A percentile compares a stretch with the other conserved stretches of the same genome.
These are phyloP conservation scores for Halcyon badia DNA, from an alignment of 2,797 vertebrate genomes.

Conservation along the genomic window DNA sequence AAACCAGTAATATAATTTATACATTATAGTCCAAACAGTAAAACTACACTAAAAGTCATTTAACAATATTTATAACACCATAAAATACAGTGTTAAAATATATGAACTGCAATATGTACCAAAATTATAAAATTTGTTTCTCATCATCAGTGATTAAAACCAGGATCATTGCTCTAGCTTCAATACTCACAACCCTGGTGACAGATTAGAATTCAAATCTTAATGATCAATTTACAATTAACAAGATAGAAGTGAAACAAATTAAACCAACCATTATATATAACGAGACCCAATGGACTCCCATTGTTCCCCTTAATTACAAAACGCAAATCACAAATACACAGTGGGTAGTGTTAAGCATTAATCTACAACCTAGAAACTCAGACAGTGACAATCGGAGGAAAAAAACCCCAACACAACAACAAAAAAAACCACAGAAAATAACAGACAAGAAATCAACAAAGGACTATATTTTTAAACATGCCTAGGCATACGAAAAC, in stretches of 20 bases:
- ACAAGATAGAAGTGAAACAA: conserved; percentile 89
- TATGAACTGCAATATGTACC: conserved; percentile 88
- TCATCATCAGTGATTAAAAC: conserved; percentile 88
- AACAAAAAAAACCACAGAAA: background rate
- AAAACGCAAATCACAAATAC: conserved; percentile 83
- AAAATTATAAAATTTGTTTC: conserved; percentile 88
- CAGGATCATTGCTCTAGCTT: conserved; percentile 84
- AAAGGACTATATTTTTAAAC: conserved; percentile 49
- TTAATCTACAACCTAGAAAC: conserved; percentile 79
- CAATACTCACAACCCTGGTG: conserved; percentile 85
- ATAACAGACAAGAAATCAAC: conserved; percentile 15
- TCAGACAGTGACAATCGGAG: conserved; percentile 67
- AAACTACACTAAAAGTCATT: conserved; percentile 88
- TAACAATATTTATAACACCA: conserved; percentile 88
- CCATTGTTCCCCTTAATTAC: conserved; percentile 88
- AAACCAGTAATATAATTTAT: conserved; percentile 87
- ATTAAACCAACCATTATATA: conserved; percentile 89
- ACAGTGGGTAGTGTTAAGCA: conserved; percentile 79
- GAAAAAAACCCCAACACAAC: background rate
- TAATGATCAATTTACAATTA: conserved; percentile 90
- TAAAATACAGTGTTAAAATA: conserved; percentile 88
- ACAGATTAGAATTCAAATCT: conserved; percentile 89
- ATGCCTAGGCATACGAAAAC: background rate
- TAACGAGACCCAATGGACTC: conserved; percentile 84
- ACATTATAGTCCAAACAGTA: conserved; percentile 86